These are phyloP conservation scores for Brienomyrus longianalis DNA, from an alignment of 2,113 vertebrate species.

Conservation along the genomic window DNA sequence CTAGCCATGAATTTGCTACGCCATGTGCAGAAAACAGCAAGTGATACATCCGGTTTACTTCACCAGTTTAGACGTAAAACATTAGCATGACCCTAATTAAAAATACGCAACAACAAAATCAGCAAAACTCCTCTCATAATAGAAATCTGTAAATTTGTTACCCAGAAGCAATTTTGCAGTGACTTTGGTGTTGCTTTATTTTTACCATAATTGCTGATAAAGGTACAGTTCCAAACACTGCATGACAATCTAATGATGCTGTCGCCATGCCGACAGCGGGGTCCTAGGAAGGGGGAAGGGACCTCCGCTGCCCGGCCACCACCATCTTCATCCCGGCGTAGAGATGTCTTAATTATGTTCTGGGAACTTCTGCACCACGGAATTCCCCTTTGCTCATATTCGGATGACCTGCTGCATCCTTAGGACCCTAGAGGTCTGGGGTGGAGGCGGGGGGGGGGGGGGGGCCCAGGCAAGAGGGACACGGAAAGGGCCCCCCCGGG, in stretches of 20 bases:
- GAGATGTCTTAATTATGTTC: not conserved
- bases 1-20: not conserved
- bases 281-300: not conserved
- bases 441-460: too few relatives aligned
- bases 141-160: not conserved
- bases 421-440: not conserved
- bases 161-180: not conserved
- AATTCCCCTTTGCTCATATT: not conserved
- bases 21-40: not conserved
- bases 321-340: not conserved
- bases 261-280: not conserved
- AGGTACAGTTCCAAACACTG: not conserved
- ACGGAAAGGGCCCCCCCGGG: too few relatives aligned
- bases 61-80: not conserved
- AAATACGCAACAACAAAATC: not conserved
- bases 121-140: not conserved
- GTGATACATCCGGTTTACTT: not conserved
- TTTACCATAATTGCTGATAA: not conserved
- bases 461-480: too few relatives aligned
- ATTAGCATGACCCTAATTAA: not conserved
- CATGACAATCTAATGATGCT: not conserved
- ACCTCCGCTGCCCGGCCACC: not conserved
- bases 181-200: not conserved
- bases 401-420: not conserved
- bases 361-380: not conserved